phyloP scores from a whole-genome alignment of 1,140 invertebrate genomes.

The Drosophila orosa region DNA sequence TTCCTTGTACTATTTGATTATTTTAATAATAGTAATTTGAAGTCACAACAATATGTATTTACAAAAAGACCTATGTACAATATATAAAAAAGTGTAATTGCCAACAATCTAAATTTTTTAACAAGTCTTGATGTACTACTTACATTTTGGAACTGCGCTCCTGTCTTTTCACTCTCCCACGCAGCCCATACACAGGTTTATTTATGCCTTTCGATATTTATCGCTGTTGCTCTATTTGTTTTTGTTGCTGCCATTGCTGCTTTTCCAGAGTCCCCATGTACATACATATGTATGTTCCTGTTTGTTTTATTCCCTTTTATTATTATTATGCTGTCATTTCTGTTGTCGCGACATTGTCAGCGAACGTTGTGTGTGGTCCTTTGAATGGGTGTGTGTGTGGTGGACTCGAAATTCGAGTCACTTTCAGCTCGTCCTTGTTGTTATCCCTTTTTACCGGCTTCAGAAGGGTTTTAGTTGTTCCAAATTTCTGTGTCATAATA shows the following conservation, averaged over 20 bases:
- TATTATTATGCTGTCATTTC: slow-evolving; percentile 81
- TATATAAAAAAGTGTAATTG: no score
- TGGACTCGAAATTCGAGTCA: neutral
- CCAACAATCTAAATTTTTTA: no score
- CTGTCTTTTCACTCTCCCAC: slow-evolving; percentile 25
- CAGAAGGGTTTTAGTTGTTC: slow-evolving; percentile 36
- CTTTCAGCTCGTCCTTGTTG: slow-evolving; percentile 20
- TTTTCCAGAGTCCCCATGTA: slow-evolving; percentile 17
- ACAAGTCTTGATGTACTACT: neutral
- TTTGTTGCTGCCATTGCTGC: slow-evolving; percentile 51
- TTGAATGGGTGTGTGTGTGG: neutral
- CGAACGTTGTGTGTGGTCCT: slow-evolving; percentile 48
- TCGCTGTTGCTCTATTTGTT: slow-evolving; percentile 59
- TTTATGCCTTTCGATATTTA: slow-evolving; percentile 78
- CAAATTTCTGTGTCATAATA: slow-evolving; percentile 19
- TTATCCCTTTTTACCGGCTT: slow-evolving; percentile 16
- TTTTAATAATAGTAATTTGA: neutral
- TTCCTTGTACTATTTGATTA: no score
- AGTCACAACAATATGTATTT: neutral
- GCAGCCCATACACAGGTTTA: slow-evolving; percentile 51
- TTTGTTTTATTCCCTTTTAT: slow-evolving; percentile 70
- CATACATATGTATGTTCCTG: slow-evolving; percentile 12
- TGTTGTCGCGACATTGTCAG: slow-evolving; percentile 80
- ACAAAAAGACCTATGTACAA: no score
- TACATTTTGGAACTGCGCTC: slow-evolving; percentile 5